These are phyloP conservation scores for Lepisosteus osseus DNA, from an alignment of 2,113 vertebrate species.

Conservation along the genomic window DNA sequence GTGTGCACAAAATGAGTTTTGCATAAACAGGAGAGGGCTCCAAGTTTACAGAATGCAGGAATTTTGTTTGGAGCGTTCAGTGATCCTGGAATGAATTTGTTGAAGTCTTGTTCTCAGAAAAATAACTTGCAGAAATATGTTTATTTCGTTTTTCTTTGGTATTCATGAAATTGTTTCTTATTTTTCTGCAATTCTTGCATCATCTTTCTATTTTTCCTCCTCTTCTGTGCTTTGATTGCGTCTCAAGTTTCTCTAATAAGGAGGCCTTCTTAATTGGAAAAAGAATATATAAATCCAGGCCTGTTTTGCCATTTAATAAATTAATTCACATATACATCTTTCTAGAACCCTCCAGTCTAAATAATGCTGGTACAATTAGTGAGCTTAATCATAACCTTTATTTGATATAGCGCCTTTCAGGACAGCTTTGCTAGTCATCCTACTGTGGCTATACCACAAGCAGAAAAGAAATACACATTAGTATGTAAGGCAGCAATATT, in stretches of 20 bases:
- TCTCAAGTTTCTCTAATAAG: too few species aligned
- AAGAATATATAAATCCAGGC: too few species aligned
- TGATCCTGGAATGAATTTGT: too few species aligned
- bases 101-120: too few species aligned
- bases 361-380: too few species aligned
- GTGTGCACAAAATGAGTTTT: background rate
- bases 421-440: slow-evolving; percentile 32
- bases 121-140: too few species aligned
- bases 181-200: slow-evolving; percentile 36
- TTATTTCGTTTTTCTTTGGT: background rate
- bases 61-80: too few species aligned
- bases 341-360: too few species aligned
- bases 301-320: too few species aligned
- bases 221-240: too few species aligned
- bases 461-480: slow-evolving; percentile 68
- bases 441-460: slow-evolving; percentile 45
- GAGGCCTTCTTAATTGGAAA: too few species aligned
- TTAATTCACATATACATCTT: too few species aligned
- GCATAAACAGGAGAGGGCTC: background rate
- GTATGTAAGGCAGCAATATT: slow-evolving; percentile 65
- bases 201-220: slow-evolving; percentile 27
- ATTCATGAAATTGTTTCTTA: slow-evolving; percentile 28
- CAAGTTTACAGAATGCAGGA: background rate
- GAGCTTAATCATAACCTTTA: slow-evolving; percentile 24
- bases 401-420: slow-evolving; percentile 6